These are phyloP conservation scores for Brachionus rubens DNA, from an alignment of 1,140 invertebrate species.

Conservation along the genomic window DNA sequence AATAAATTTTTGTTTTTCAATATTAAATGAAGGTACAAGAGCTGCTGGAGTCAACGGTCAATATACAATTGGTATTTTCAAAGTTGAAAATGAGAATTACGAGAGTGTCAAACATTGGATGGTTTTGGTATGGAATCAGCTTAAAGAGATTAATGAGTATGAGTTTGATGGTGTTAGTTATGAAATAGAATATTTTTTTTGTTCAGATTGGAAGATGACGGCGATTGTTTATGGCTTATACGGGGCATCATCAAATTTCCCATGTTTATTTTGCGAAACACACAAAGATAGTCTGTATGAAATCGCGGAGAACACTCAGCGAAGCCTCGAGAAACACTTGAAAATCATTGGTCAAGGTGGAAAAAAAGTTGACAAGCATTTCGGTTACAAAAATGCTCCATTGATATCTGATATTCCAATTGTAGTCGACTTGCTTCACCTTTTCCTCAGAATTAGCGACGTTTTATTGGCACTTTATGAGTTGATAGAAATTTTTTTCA, in stretches of 20 bases:
- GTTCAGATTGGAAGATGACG: conserved; percentile 12
- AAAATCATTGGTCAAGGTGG: background rate
- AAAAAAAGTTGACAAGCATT: background rate
- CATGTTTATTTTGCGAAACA: background rate
- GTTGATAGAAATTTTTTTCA: too few relatives aligned
- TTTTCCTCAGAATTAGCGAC: background rate
- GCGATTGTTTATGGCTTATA: background rate
- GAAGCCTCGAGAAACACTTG: background rate
- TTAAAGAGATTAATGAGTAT: too few relatives aligned
- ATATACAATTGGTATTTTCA: too few relatives aligned
- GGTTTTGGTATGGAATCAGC: too few relatives aligned
- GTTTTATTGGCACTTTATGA: conserved; percentile 17
- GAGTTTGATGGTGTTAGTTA: too few relatives aligned
- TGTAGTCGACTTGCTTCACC: background rate
- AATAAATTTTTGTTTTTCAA: too few relatives aligned
- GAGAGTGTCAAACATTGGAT: too few relatives aligned
- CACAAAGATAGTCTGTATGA: background rate
- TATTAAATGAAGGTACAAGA: too few relatives aligned
- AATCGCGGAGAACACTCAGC: background rate
- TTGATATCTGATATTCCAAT: background rate
- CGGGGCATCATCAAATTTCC: background rate
- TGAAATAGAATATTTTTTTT: conserved; percentile 5
- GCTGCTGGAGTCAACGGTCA: too few relatives aligned
- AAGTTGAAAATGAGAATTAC: too few relatives aligned
- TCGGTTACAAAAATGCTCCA: background rate